These are phyloP conservation scores for Balaeniceps rex DNA, from an alignment of 2,113 vertebrate genomes.

Conservation along the genomic window DNA sequence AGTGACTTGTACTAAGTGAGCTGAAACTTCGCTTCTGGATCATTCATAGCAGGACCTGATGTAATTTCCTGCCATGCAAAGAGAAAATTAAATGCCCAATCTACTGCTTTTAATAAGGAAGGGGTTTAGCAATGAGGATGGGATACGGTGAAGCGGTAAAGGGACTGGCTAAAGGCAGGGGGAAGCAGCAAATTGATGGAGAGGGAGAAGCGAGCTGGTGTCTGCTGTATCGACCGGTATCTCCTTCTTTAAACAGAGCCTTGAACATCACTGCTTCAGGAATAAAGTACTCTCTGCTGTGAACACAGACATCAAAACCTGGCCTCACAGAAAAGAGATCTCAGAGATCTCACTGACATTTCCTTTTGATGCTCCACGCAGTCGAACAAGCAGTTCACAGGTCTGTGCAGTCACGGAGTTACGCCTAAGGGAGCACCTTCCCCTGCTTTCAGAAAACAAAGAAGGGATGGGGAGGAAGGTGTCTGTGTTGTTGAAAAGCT, in stretches of 20 bases:
- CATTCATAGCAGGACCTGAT: neutral
- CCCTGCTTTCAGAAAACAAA: neutral
- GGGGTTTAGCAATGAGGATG: neutral
- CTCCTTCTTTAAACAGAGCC: neutral
- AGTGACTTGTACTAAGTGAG: neutral
- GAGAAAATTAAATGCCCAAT: neutral
- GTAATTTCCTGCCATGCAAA: neutral
- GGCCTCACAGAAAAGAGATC: neutral
- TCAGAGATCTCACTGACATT: neutral
- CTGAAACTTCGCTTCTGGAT: neutral
- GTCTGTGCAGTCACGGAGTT: neutral
- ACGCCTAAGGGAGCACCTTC: neutral
- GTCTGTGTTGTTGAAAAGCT: neutral
- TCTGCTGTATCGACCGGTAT: neutral
- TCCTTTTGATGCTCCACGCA: neutral
- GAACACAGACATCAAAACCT: neutral
- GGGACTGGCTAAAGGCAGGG: neutral
- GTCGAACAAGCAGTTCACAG: neutral
- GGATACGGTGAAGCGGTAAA: neutral
- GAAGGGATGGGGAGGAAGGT: neutral
- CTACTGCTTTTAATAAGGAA: neutral
- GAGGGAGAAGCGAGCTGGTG: neutral
- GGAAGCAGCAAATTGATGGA: neutral
- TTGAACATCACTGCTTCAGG: neutral
- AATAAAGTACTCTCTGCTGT: neutral